phyloP scores from a whole-genome alignment of 2,113 vertebrate genomes.

The Bungarus multicinctus region DNA sequence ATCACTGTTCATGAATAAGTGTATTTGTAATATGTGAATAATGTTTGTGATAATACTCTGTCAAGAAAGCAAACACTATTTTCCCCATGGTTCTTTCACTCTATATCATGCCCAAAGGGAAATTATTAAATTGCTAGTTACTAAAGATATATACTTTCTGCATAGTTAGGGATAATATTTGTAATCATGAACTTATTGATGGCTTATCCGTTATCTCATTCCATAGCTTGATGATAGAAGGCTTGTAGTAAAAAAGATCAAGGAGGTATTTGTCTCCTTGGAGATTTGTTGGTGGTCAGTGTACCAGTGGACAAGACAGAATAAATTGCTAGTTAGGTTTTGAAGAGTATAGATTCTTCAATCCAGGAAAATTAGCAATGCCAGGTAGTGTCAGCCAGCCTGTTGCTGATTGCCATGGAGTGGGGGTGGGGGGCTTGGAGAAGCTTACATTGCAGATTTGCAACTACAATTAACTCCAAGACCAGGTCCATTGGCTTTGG shows the following conservation, averaged over 20 bases:
- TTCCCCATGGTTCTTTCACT: background rate
- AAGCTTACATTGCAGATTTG: too few species aligned
- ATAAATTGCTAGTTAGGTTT: background rate
- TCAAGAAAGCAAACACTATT: background rate
- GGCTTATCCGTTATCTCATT: background rate
- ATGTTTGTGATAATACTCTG: background rate
- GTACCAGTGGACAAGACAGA: background rate
- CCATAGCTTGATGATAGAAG: background rate
- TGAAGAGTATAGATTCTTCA: background rate
- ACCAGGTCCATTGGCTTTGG: too few species aligned
- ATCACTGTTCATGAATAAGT: background rate
- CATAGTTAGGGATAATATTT: too few species aligned
- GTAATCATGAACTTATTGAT: background rate
- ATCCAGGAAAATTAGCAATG: background rate
- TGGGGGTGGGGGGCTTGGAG: too few species aligned
- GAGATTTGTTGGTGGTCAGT: background rate
- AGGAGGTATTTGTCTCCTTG: background rate
- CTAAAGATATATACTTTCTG: too few species aligned
- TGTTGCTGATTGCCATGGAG: too few species aligned
- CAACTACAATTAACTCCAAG: too few species aligned
- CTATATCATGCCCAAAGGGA: too few species aligned
- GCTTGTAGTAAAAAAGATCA: background rate
- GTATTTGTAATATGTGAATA: background rate
- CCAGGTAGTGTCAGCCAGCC: background rate
- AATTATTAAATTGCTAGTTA: background rate